Percentiles rank a stretch among this genome's conserved stretches.
These are phyloP conservation scores for Hyposoter didymator DNA, from an alignment of 2,888 invertebrate genomes.

Conservation along the genomic window DNA sequence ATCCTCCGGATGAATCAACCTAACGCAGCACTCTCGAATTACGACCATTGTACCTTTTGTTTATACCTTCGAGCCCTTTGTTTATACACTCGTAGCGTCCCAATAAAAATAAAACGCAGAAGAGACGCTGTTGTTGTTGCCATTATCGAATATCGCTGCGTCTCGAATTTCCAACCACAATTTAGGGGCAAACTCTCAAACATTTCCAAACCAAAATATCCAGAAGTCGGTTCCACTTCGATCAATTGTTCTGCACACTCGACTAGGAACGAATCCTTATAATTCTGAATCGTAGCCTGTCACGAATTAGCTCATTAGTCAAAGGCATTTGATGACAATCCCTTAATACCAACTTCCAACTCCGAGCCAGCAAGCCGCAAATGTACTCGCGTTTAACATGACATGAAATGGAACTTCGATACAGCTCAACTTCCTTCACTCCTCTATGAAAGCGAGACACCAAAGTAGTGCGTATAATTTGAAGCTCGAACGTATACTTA, in stretches of 20 bases:
- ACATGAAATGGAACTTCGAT: background rate
- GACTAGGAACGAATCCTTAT: background rate
- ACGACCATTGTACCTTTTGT: slow-evolving; percentile 38
- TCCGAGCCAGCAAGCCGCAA: background rate
- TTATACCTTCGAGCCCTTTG: slow-evolving; percentile 24
- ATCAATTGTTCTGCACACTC: background rate
- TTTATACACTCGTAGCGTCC: background rate
- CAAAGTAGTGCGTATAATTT: background rate
- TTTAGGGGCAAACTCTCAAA: background rate
- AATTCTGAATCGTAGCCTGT: background rate
- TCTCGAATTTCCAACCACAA: background rate
- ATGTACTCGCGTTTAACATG: background rate
- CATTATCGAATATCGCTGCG: background rate
- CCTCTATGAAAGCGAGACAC: background rate
- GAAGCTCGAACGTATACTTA: background rate
- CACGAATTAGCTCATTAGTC: background rate
- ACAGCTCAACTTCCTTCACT: background rate
- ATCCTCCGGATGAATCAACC: slow-evolving; percentile 14
- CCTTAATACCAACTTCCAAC: background rate
- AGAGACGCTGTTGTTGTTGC: background rate
- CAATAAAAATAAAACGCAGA: background rate
- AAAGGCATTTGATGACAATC: background rate
- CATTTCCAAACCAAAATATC: too few species aligned
- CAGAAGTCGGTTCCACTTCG: too few species aligned
- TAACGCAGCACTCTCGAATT: slow-evolving; percentile 60